Conservation (phyloP, 2,113 vertebrate genomes). For the Psittacula cyanocephala region DNA sequence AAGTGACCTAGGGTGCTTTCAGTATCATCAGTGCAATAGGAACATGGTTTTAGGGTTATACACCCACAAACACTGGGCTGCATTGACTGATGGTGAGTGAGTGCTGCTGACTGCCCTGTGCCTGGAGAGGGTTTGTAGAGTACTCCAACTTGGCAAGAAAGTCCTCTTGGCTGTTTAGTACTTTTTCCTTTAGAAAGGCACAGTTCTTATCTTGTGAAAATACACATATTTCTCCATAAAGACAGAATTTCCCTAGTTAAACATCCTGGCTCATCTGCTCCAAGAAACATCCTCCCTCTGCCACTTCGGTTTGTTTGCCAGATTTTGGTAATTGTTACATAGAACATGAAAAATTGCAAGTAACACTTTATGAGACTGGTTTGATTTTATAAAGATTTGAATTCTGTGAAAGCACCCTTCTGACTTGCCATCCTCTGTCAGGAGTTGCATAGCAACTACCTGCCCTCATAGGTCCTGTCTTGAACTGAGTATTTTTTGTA, state of each 20-base stretch:
- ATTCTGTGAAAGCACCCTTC: not conserved
- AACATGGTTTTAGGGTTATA: not conserved
- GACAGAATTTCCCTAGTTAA: constrained; percentile 16
- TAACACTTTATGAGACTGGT: not conserved
- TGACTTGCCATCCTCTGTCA: not conserved
- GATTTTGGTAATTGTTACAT: constrained; percentile 1
- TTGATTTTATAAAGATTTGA: not conserved
- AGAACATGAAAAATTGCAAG: not conserved
- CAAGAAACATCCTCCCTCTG: not conserved
- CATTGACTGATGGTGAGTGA: accelerated
- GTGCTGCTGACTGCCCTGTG: not conserved
- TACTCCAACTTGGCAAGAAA: not conserved
- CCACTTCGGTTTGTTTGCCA: constrained; percentile 11
- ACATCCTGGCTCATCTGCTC: constrained; percentile 34
- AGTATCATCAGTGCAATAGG: not conserved
- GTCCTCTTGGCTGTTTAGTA: not conserved
- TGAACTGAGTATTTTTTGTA: not conserved
- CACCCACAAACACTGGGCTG: not conserved
- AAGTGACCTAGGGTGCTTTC: not conserved
- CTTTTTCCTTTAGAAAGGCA: constrained; percentile 36
- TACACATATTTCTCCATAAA: constrained; percentile 14
- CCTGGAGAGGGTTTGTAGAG: not conserved
- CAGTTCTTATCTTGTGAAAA: constrained; percentile 57
- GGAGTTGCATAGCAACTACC: constrained; percentile 39
- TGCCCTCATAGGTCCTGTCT: constrained; percentile 31